Evolutionary conservation across 2,113 vertebrate genomes (phyloP), one percentile per base, ranked within the genome.

Genomic region (Tragelaphus buxtoni): DNA sequence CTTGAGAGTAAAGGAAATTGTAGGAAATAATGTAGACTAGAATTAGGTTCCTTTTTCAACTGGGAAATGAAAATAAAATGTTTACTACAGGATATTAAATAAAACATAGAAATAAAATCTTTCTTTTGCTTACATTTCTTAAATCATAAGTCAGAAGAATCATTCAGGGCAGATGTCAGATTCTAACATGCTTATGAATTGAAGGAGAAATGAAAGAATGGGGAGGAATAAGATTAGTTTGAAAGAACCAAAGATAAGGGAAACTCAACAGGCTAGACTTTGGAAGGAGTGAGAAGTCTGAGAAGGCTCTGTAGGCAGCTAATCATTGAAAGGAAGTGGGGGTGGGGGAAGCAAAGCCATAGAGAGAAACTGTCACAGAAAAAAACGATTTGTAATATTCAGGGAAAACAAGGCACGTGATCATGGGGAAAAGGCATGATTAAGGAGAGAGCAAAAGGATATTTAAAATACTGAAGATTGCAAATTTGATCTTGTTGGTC

Each of bases 141-240:
- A 88, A 97, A 87, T 90, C 32, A 53, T 20, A 91, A 55, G 28
- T 77, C 60, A 81, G 65, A 91, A 76, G 91, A 96, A 69, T 97
- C 84, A 55, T 17, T 95, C 49, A 85, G 53, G 91, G 55, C 83
- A 93, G 32, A 53, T 84, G 39, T 94, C 77, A 60, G 35, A 39
- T 74, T 94, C 47, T 90, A 83, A 93, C 86, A 94, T 80, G 56
- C 90, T 69, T 28, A 76, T 22, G 28, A 94, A 49, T 22, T 63
- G 84, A 92, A 94, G 69, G 80, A 51, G 72, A 95, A 88, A 55
- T 69, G 77, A 95, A 82, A 92, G 45, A 28, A 3, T 28, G 16
- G 72, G 63, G 13, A 81, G 53, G 81, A 82, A 42, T 28, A 47
- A 86, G 74, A 58, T 95, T 82, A 89, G 56, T 81, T 74, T 72